Conservation (phyloP, 2,888 invertebrate species). For the Pseudococcus viburni region DNA sequence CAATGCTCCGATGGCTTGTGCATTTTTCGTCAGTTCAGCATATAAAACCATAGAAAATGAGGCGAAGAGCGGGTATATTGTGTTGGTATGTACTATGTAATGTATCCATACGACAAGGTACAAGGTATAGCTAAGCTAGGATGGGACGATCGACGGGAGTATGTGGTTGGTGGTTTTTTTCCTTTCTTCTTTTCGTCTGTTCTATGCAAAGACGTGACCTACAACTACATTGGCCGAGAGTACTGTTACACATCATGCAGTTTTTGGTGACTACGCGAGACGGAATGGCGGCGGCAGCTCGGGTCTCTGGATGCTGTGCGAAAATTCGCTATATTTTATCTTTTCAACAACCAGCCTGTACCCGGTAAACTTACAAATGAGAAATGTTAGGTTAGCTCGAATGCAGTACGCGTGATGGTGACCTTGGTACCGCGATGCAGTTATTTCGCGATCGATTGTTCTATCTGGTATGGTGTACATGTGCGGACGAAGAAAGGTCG, state of each 20-base stretch:
- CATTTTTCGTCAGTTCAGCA: constrained; percentile 43
- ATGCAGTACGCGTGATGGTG: constrained; percentile 5
- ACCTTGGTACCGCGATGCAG: constrained; percentile 31
- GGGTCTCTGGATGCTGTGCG: not conserved
- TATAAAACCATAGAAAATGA: not conserved
- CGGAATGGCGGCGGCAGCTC: constrained; percentile 8
- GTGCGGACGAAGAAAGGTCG: not conserved
- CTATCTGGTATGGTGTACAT: not conserved
- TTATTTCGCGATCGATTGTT: constrained; percentile 27
- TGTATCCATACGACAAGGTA: not conserved
- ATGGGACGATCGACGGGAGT: not conserved
- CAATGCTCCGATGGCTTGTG: not conserved
- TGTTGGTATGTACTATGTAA: constrained; percentile 7
- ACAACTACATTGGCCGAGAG: constrained; percentile 35
- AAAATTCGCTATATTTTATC: constrained; percentile 19
- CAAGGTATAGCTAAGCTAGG: not conserved
- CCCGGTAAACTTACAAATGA: not conserved
- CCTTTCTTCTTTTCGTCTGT: constrained; percentile 39
- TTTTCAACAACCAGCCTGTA: not conserved
- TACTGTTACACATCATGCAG: constrained; percentile 53
- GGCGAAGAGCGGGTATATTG: constrained; percentile 28
- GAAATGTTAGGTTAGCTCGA: not conserved
- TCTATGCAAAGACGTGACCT: constrained; percentile 49
- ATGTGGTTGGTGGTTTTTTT: not conserved
- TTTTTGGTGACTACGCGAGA: constrained; percentile 32